phyloP scores from a whole-genome alignment of 2,888 invertebrate species.

The Polydrusus pterygomalis region DNA sequence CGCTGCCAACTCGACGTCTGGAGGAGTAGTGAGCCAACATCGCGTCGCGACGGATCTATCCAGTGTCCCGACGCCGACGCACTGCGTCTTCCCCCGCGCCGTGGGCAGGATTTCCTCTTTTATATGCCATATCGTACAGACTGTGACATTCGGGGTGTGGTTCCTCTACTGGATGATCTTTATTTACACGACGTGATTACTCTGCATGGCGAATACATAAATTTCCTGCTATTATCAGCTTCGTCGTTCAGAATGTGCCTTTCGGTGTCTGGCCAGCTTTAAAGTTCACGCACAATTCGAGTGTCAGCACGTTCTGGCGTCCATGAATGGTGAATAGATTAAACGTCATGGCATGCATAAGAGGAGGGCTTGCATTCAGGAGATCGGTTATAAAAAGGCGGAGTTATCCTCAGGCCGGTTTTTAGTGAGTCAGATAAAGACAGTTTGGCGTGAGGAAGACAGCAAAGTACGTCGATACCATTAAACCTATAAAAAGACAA shows the following conservation, averaged over 20 bases:
- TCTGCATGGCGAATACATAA: conserved; percentile 63
- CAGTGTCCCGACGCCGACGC: conserved; percentile 72
- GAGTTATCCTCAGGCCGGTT: conserved; percentile 64
- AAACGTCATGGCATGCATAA: conserved; percentile 64
- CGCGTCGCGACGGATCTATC: conserved; percentile 56
- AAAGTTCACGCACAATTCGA: conserved; percentile 40
- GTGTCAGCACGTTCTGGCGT: conserved; percentile 52
- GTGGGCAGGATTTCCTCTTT: conserved; percentile 72
- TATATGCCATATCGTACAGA: conserved; percentile 76
- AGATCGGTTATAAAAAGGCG: conserved; percentile 69
- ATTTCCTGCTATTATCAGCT: conserved; percentile 56
- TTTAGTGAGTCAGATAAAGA: conserved; percentile 58
- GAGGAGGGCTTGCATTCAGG: conserved; percentile 67
- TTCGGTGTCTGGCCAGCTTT: conserved; percentile 49
- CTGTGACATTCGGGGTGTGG: conserved; percentile 74
- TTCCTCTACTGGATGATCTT: conserved; percentile 71
- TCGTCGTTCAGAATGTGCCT: conserved; percentile 50
- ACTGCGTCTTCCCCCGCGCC: conserved; percentile 67
- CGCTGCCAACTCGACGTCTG: conserved; percentile 51
- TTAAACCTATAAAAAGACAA: conserved; percentile 66
- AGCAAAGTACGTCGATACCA: conserved; percentile 57
- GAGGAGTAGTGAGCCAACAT: conserved; percentile 49
- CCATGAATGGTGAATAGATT: conserved; percentile 55
- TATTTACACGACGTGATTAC: conserved; percentile 62
- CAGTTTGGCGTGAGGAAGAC: conserved; percentile 55